phyloP scores from a whole-genome alignment of 2,888 invertebrate species.

The Bellardia bayeri region DNA sequence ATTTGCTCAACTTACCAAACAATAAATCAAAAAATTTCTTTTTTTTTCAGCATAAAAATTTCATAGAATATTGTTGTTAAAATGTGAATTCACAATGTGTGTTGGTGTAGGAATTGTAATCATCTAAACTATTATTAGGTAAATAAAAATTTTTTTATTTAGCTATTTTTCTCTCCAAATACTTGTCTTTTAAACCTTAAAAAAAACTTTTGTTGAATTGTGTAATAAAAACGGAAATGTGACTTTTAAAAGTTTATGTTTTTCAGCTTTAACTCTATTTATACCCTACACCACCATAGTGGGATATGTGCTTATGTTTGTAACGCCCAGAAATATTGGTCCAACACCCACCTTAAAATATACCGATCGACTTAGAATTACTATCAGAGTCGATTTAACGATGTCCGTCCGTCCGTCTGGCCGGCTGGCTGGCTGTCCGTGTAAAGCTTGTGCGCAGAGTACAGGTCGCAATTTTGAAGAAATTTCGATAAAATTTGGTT shows the following conservation, averaged over 20 bases:
- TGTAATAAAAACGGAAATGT: slow-evolving; percentile 47
- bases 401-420: too few species aligned
- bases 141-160: slow-evolving; percentile 58
- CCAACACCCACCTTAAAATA: too few species aligned
- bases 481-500: too few species aligned
- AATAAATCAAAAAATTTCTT: slow-evolving; percentile 61
- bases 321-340: too few species aligned
- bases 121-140: slow-evolving; percentile 54
- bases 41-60: neutral
- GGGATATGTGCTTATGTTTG: too few species aligned
- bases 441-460: too few species aligned
- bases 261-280: neutral
- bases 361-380: too few species aligned
- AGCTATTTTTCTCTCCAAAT: neutral
- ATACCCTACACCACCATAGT: too few species aligned
- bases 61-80: too few species aligned
- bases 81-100: neutral
- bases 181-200: neutral
- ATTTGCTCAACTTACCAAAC: slow-evolving; percentile 53
- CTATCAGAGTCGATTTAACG: too few species aligned
- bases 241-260: slow-evolving; percentile 38
- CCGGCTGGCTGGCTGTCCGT: too few species aligned
- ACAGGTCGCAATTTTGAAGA: too few species aligned
- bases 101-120: slow-evolving; percentile 1
- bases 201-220: slow-evolving; percentile 33